Base-by-base conservation (phyloP, 2,113 vertebrate genomes). In the Labeo rohita region DNA sequence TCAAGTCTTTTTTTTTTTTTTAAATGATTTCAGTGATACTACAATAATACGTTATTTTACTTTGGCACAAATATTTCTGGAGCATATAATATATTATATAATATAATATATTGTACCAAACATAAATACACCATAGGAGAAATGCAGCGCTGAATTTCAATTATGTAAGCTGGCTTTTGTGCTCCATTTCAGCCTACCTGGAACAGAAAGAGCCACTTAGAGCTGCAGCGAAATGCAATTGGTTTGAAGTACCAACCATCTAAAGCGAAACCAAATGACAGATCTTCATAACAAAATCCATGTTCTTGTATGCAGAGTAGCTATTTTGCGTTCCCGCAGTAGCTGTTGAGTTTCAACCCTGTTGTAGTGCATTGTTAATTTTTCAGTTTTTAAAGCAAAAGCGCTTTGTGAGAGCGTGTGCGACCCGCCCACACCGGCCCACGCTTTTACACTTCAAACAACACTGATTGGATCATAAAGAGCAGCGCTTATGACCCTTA, bases 391-490 rank as follows among this genome's bases (percentile, higher is more conserved):
- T 70, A 39, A 70, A 34, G 73, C 47, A 52, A 76, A 76, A 70
- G 15, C 4, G 36, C 36, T 73, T 39, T 21, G 28, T 2, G 34
- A 56, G 75, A 56, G 75, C 49, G 34, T 28, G 47, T 76, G 45
- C 12, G 74, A 76, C 49, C n/a, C 47, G 10, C 52, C 75, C 23
- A 52, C 74, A 56, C 50, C 50, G 10, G 52, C 28, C 28, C 75
- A 78, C 28, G 1, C 2, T 39, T 16, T 18, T 50, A 39, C 50
- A 21, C 13, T 78, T 39, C 28, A 78, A 78, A 56, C 75, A 12
- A 56, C 23, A 78, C 74, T 52, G 74, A 77, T 54, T 77, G 49
- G 74, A 34, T 54, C 74, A 77, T 54, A 77, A 77, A 21, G 28
- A 12, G 75, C 75, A 39, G 50, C 15, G n/a, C 18, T 56, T 78